Conservation (phyloP, 2,797 vertebrate genomes). For the Otus scops region DNA sequence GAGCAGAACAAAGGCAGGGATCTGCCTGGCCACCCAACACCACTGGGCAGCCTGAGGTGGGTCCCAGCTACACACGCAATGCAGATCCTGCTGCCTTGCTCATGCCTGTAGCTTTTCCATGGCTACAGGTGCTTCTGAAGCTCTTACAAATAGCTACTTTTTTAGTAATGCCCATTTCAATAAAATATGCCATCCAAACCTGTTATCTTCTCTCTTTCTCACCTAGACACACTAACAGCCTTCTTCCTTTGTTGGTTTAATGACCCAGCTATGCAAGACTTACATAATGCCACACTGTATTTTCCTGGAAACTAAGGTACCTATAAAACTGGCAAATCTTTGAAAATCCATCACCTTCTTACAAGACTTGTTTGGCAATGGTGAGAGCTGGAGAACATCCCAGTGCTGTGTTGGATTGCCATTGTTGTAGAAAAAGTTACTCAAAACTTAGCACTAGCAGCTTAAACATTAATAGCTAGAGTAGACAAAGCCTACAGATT, state of each 20-base stretch:
- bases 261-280: neutral
- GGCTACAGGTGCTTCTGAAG: neutral
- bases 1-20: neutral
- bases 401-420: conserved; percentile 20
- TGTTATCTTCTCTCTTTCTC: neutral
- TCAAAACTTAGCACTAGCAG: neutral
- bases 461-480: neutral
- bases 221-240: neutral
- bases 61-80: fast-evolving
- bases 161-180: neutral
- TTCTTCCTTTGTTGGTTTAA: neutral
- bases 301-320: neutral
- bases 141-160: neutral
- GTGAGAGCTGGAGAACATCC: neutral
- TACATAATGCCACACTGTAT: neutral
- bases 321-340: neutral
- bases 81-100: neutral
- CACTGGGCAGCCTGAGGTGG: neutral
- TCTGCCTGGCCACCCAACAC: neutral
- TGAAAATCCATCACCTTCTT: neutral
- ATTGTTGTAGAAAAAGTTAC: neutral
- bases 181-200: neutral
- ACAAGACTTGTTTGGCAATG: neutral
- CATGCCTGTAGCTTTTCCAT: neutral
- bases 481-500: neutral